Percentiles rank a stretch among this genome's conserved stretches.
Evolutionary conservation across 2,113 vertebrate genomes (phyloP).

Genomic region (Gymnogyps californianus): DNA sequence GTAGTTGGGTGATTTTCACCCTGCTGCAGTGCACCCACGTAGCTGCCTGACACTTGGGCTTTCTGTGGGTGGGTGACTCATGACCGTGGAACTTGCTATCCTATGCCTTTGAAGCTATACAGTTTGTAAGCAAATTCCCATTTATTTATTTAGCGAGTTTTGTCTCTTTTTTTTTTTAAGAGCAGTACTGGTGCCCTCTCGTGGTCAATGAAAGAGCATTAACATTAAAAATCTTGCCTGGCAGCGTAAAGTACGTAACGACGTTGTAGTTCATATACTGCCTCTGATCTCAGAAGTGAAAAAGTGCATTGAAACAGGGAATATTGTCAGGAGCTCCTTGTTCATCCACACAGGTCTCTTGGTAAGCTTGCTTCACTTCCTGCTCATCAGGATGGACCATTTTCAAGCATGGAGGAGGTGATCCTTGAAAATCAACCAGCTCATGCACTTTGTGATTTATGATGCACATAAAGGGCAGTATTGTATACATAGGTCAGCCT

Average conservation of each 20-base stretch:
- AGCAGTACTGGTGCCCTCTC: constrained; percentile 12
- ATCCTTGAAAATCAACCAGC: background rate
- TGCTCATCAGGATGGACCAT: background rate
- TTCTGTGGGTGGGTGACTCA: background rate
- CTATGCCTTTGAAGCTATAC: background rate
- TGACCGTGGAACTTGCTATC: background rate
- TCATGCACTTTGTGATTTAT: background rate
- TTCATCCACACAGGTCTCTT: background rate
- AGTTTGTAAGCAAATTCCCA: background rate
- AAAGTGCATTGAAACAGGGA: background rate
- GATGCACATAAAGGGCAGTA: background rate
- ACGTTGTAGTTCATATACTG: background rate
- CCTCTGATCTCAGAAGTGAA: background rate
- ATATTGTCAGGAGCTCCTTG: background rate
- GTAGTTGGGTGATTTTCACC: background rate
- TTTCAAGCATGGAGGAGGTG: background rate
- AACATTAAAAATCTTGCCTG: background rate
- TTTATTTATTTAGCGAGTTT: background rate
- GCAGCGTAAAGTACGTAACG: background rate
- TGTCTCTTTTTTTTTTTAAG: rapidly evolving
- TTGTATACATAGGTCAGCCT: background rate
- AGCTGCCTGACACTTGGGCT: background rate
- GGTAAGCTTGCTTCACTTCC: background rate
- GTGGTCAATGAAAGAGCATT: background rate
- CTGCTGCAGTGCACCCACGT: rapidly evolving